Percentiles rank a stretch among this genome's conserved stretches.
These are phyloP conservation scores for Atethmia centrago DNA, from an alignment of 2,888 invertebrate genomes.

Conservation along the genomic window DNA sequence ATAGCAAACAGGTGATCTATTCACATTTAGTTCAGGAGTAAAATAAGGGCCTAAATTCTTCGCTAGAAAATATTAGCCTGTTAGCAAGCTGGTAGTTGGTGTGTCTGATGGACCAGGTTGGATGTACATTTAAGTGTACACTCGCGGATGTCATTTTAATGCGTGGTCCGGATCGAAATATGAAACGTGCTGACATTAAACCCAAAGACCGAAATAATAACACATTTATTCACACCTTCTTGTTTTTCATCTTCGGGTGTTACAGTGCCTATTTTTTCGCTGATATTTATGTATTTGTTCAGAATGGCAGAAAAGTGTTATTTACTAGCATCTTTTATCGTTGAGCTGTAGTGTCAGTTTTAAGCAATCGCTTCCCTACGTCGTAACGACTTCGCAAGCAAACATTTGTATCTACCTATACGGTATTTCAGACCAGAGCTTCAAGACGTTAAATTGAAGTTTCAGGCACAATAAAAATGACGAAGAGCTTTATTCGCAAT, in stretches of 20 bases:
- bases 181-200: background rate
- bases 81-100: background rate
- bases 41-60: background rate
- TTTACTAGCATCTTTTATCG: conserved; percentile 11
- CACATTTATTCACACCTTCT: conserved; percentile 4
- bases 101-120: background rate
- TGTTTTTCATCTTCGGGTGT: background rate
- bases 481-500: conserved; percentile 48
- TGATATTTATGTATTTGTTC: conserved; percentile 32
- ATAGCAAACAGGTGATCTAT: conserved; percentile 59
- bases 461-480: conserved; percentile 59
- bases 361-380: conserved; percentile 3
- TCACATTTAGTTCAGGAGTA: conserved; percentile 27
- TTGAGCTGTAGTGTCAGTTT: conserved; percentile 7
- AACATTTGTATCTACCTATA: conserved; percentile 48
- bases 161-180: background rate
- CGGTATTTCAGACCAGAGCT: conserved; percentile 57
- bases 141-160: background rate
- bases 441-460: conserved; percentile 57
- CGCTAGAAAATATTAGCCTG: background rate
- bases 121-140: background rate
- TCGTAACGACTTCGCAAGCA: conserved; percentile 14
- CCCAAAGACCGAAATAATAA: background rate
- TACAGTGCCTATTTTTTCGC: background rate
- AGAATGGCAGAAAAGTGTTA: conserved; percentile 29